Percentiles rank a stretch among this genome's conserved stretches.
Evolutionary conservation across 2,888 invertebrate species (phyloP).

Genomic region (Mactromeris polynyma): DNA sequence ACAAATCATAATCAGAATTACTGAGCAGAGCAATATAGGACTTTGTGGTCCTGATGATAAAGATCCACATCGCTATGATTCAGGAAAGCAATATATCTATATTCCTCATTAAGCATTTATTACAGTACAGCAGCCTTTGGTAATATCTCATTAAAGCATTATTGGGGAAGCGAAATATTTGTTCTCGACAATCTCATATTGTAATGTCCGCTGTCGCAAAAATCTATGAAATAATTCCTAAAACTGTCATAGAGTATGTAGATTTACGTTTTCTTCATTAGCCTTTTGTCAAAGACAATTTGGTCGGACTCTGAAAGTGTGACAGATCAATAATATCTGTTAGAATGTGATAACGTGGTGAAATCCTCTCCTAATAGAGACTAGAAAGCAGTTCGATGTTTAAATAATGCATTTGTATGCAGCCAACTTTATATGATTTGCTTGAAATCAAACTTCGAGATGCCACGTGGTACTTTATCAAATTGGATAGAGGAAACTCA

Average conservation of each 20-base stretch:
- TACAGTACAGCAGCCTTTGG: neutral
- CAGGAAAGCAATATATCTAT: neutral
- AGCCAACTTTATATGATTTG: too few species aligned
- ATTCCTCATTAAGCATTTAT: constrained; percentile 1
- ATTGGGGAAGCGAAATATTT: neutral
- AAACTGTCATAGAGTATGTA: constrained; percentile 10
- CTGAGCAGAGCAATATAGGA: neutral
- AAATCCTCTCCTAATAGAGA: too few species aligned
- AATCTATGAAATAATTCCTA: neutral
- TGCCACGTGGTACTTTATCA: too few species aligned
- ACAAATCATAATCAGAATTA: neutral
- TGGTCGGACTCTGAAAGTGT: neutral
- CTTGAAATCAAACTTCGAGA: too few species aligned
- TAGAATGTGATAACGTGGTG: neutral
- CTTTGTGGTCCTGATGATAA: neutral
- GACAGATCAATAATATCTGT: neutral
- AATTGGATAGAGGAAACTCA: too few species aligned
- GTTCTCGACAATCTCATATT: neutral
- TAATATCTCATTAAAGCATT: neutral
- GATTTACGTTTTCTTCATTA: constrained; percentile 9
- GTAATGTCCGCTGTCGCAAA: neutral
- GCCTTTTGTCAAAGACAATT: constrained; percentile 30
- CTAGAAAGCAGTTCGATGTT: too few species aligned
- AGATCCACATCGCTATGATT: neutral
- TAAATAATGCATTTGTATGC: too few species aligned